These are phyloP conservation scores for Parauchenoglanis punctatus DNA, from an alignment of 2,797 vertebrate species.

Conservation along the genomic window DNA sequence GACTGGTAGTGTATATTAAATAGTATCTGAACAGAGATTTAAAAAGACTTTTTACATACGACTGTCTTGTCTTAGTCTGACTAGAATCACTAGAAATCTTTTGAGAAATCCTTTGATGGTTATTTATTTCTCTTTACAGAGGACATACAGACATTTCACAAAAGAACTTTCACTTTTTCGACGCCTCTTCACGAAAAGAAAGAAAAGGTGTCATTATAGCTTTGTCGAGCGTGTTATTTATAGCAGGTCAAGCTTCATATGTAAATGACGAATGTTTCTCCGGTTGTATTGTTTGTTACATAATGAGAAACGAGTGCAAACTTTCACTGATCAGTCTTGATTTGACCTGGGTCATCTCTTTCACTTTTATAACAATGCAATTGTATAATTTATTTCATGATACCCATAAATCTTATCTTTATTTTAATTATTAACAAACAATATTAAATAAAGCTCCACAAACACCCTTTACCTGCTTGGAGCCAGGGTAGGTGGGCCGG, in stretches of 20 bases:
- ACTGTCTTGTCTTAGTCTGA: not conserved
- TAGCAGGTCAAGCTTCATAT: conserved; percentile 25
- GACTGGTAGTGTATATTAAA: not conserved
- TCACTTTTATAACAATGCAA: conserved; percentile 22
- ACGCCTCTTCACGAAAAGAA: not conserved
- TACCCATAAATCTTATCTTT: conserved; percentile 26
- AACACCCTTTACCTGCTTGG: conserved; percentile 19
- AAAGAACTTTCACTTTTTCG: conserved; percentile 17
- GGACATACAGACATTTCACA: conserved; percentile 30
- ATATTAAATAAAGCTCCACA: not conserved
- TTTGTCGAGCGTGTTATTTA: not conserved
- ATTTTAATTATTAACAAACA: conserved; percentile 35
- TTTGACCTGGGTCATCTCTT: conserved; percentile 27
- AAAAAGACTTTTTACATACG: not conserved
- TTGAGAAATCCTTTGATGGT: not conserved
- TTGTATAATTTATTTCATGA: conserved; percentile 16
- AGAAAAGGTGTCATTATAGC: not conserved
- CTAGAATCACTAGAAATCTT: not conserved
- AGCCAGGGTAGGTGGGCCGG: not conserved
- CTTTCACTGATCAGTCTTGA: conserved; percentile 21
- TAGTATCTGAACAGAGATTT: too few relatives aligned
- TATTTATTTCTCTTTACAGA: conserved; percentile 3
- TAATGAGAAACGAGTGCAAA: not conserved
- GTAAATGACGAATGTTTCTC: not conserved
- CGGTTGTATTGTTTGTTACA: conserved; percentile 15